Conservation (phyloP, 2,888 invertebrate species). For the Mechanitis messenoides region DNA sequence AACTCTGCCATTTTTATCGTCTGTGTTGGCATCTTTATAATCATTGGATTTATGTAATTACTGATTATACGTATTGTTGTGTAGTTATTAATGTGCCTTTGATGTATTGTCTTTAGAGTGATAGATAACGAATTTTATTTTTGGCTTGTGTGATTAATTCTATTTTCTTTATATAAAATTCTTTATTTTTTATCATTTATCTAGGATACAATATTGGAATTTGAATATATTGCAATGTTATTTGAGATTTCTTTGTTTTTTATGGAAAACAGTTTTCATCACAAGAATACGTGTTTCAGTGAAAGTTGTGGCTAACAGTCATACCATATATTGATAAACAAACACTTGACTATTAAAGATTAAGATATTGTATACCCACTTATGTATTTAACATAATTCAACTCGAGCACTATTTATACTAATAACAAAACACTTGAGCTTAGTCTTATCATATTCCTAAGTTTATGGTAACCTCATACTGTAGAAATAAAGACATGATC, state of each 20-base stretch:
- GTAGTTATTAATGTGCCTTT: too few species aligned
- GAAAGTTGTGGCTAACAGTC: too few species aligned
- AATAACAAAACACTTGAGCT: background rate
- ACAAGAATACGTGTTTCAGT: too few species aligned
- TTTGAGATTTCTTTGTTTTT: too few species aligned
- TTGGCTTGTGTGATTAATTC: background rate
- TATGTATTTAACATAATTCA: background rate
- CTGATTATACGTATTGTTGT: too few species aligned
- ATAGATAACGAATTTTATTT: background rate
- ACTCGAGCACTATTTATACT: background rate
- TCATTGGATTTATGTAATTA: too few species aligned
- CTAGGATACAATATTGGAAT: too few species aligned
- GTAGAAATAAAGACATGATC: conserved; percentile 41
- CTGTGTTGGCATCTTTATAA: conserved; percentile 12
- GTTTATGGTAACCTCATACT: conserved; percentile 10
- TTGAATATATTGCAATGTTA: too few species aligned
- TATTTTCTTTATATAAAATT: background rate
- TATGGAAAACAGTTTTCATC: too few species aligned
- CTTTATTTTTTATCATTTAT: background rate
- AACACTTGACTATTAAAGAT: conserved; percentile 2
- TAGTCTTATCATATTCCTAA: background rate
- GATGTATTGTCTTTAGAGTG: too few species aligned
- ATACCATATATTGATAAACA: background rate
- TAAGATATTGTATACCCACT: conserved; percentile 4
- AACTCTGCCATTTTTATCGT: background rate